A percentile compares a stretch with the other conserved stretches of the same genome.
Evolutionary conservation across 2,113 vertebrate species (phyloP).

Genomic region (Neogale vison): DNA sequence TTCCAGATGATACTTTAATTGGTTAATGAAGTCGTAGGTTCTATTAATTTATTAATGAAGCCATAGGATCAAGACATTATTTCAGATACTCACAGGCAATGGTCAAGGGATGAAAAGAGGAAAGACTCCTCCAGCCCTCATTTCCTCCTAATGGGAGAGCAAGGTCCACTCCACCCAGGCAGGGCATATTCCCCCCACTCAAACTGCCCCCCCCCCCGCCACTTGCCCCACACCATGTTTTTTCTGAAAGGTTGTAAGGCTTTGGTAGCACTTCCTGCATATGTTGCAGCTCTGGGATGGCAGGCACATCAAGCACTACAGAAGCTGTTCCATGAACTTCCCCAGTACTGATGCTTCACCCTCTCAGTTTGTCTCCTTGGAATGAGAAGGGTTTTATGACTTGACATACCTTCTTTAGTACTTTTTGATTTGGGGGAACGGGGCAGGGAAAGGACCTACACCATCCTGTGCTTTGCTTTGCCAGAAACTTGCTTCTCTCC

Average conservation of each 20-base stretch:
- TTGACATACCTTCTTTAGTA: not conserved
- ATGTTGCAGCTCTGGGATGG: not conserved
- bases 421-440: not conserved
- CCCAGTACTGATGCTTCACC: not conserved
- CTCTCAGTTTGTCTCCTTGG: not conserved
- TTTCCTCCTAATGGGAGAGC: not conserved
- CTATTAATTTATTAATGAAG: not conserved
- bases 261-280: not conserved
- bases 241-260: not conserved
- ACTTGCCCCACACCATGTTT: not conserved
- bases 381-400: not conserved
- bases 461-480: not conserved
- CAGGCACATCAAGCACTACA: rapidly evolving
- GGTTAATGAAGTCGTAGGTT: not conserved
- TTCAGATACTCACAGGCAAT: not conserved
- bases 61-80: not conserved
- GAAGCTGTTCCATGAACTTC: not conserved
- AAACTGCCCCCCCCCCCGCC: too few relatives aligned
- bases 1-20: not conserved
- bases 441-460: not conserved
- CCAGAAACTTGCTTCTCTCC: not conserved
- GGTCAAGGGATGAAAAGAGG: not conserved
- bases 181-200: too few relatives aligned
- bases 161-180: not conserved
- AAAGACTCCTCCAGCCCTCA: not conserved